Evolutionary conservation across 1,140 invertebrate genomes (phyloP), one percentile per base, ranked within the genome.

Genomic region (Eufriesea mexicana): DNA sequence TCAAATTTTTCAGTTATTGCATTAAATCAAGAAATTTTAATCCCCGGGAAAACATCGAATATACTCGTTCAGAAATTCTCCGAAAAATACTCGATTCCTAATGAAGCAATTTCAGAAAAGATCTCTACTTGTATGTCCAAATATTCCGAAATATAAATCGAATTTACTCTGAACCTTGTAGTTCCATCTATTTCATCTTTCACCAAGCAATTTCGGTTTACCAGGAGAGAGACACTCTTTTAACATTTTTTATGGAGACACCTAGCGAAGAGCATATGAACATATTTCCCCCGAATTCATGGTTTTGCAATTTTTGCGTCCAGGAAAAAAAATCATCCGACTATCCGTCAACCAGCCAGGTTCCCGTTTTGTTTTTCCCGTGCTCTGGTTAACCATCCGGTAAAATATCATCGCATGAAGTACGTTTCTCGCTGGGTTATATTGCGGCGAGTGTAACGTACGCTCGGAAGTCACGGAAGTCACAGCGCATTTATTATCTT

Each of bases 401-500:
- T 75, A 49, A 75, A 75, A 55, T 81, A 67, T 74, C 61, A 49
- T 51, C 12, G 5, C 5, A 8, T n/a, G 25, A 75, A 74, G 64
- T 74, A 66, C 64, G 35, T 66, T 66, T 74, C 51, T 64, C 49
- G 51, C 14, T 18, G 16, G 28, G 45, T 20, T 51, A 49, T 47
- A 6, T 10, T 42, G 49, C 14, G 25, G 55, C 20, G 23, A n/a
- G n/a, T 2, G 59, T 23, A 75, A 67, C 73, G 72, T 16, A 72
- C 47, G 55, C n/a, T 20, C 66, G 76, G 59, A 79, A 79, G 55
- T 79, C 49, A 59, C 66, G 76, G 59, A 79, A 79, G 55, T 79
- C 49, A 59, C 76, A 54, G 18, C n/a, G 49, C 82, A 83, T 83
- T 79, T 78, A 47, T 79, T 83, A 83, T 72, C 82, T 72, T 78